Evolutionary conservation across 2,113 vertebrate species (phyloP).

Genomic region (Passer domesticus): DNA sequence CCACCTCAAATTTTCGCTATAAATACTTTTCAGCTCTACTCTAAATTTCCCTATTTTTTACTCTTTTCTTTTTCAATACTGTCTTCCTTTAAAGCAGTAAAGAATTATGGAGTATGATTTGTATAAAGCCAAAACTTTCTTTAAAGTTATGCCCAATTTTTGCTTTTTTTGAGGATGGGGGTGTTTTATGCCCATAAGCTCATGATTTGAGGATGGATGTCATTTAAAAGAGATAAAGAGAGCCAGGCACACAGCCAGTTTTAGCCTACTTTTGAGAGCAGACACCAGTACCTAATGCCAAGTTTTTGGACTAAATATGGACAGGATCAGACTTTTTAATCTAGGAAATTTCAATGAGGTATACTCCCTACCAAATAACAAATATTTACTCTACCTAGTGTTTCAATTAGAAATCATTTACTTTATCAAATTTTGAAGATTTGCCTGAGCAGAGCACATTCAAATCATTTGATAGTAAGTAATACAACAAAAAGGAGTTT

Average conservation of each 20-base stretch:
- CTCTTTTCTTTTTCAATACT: background rate
- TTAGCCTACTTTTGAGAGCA: background rate
- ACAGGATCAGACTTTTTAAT: background rate
- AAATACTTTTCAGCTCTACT: background rate
- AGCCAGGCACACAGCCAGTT: background rate
- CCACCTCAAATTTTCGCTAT: background rate
- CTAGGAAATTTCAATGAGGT: background rate
- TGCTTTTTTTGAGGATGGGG: background rate
- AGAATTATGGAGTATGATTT: background rate
- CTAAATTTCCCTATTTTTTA: background rate
- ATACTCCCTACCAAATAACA: background rate
- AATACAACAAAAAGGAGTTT: background rate
- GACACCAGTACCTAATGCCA: background rate
- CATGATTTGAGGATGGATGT: background rate
- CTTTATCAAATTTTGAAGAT: background rate
- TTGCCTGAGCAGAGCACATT: background rate
- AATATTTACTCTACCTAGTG: background rate
- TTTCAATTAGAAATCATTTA: background rate
- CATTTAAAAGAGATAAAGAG: background rate
- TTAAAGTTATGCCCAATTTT: background rate
- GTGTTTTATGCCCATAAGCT: background rate
- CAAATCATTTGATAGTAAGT: background rate
- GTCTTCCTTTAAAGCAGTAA: background rate
- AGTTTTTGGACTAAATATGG: slow-evolving; percentile 2
- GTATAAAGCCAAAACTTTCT: background rate